Evolutionary conservation across 2,113 vertebrate genomes (phyloP).

Genomic region (Monopterus albus): DNA sequence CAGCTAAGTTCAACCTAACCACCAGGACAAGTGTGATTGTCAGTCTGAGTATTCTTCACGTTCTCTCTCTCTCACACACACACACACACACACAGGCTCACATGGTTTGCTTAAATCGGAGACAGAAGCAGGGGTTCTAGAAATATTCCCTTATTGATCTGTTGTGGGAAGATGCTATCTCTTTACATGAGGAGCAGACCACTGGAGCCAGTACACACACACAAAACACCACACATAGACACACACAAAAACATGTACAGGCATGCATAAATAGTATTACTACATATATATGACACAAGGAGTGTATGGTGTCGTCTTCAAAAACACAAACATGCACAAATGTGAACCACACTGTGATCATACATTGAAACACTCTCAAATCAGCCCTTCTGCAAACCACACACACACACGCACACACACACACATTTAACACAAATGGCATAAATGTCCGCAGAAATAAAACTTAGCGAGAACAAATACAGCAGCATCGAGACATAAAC

Average conservation of each 20-base stretch:
- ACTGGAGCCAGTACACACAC: slow-evolving; percentile 67
- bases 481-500: slow-evolving; percentile 47
- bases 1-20: slow-evolving; percentile 38
- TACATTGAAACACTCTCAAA: slow-evolving; percentile 21
- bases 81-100: slow-evolving; percentile 8
- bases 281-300: slow-evolving; percentile 46
- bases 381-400: slow-evolving; percentile 3
- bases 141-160: slow-evolving; percentile 79
- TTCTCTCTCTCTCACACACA: slow-evolving; percentile 1
- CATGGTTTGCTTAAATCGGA: slow-evolving; percentile 44
- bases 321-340: slow-evolving; percentile 48
- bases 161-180: slow-evolving; percentile 80
- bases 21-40: slow-evolving; percentile 45
- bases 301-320: slow-evolving; percentile 42
- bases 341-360: too few relatives aligned
- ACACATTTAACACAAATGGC: slow-evolving; percentile 1
- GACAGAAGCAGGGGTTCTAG: slow-evolving; percentile 60
- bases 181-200: slow-evolving; percentile 74
- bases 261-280: slow-evolving; percentile 44
- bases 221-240: slow-evolving; percentile 22
- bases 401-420: slow-evolving; percentile 8
- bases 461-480: slow-evolving; percentile 42
- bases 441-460: slow-evolving; percentile 30
- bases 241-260: slow-evolving; percentile 33
- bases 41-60: slow-evolving; percentile 60